A percentile compares a stretch with the other conserved stretches of the same genome.
These are phyloP conservation scores for Radopholus similis DNA, from an alignment of 1,140 invertebrate genomes.

Conservation along the genomic window DNA sequence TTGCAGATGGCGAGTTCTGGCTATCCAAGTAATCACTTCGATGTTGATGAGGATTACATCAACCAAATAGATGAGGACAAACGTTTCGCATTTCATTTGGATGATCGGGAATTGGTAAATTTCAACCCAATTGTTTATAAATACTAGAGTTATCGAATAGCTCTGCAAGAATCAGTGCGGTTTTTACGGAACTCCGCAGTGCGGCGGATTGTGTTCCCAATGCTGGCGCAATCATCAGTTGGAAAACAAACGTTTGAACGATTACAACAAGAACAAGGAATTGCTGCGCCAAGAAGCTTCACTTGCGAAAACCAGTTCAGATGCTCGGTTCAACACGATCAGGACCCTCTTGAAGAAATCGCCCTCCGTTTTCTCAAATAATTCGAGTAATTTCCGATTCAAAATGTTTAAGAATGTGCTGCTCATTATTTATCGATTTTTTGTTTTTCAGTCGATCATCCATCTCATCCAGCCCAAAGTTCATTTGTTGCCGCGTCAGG, in stretches of 20 bases:
- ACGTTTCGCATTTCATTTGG: constrained; percentile 8
- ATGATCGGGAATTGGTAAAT: constrained; percentile 27
- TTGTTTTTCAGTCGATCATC: constrained; percentile 8
- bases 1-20: too few relatives aligned
- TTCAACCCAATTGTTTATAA: constrained; percentile 3
- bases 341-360: constrained; percentile 26
- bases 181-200: constrained; percentile 91
- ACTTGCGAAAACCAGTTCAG: background rate
- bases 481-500: background rate
- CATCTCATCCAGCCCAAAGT: background rate
- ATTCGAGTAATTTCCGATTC: constrained; percentile 1
- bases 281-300: background rate
- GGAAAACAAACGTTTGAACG: constrained; percentile 16
- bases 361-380: constrained; percentile 33
- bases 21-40: too few relatives aligned
- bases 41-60: too few relatives aligned
- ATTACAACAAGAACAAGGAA: constrained; percentile 12
- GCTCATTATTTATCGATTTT: background rate
- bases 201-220: constrained; percentile 92
- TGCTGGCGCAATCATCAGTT: constrained; percentile 67
- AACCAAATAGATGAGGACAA: too few relatives aligned
- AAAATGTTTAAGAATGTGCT: background rate
- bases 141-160: constrained; percentile 64
- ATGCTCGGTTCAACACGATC: constrained; percentile 25
- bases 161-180: constrained; percentile 92